Conservation (phyloP, 2,888 invertebrate genomes). For the Drosophila nigricruria region DNA sequence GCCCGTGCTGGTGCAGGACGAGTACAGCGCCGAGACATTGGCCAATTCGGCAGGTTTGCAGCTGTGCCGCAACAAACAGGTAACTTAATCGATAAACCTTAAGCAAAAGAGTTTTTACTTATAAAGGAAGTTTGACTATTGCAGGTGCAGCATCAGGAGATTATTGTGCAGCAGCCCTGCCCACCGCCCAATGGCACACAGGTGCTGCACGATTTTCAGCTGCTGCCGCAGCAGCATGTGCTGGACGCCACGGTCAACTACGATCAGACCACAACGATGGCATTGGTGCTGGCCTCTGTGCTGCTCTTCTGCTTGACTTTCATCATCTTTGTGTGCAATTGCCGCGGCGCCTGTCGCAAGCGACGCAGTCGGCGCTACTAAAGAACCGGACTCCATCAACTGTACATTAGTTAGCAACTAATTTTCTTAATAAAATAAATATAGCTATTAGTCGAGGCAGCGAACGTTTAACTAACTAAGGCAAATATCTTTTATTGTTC, state of each 20-base stretch:
- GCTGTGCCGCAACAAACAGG: constrained; percentile 91
- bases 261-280: constrained; percentile 87
- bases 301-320: constrained; percentile 88
- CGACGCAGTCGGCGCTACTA: constrained; percentile 65
- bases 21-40: constrained; percentile 89
- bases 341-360: constrained; percentile 82
- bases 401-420: constrained; percentile 75
- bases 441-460: constrained; percentile 65
- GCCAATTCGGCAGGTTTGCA: constrained; percentile 86
- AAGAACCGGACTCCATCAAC: constrained; percentile 31
- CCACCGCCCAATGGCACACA: constrained; percentile 92
- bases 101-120: neutral
- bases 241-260: constrained; percentile 86
- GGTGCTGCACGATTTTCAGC: constrained; percentile 87
- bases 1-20: constrained; percentile 89
- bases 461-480: constrained; percentile 73
- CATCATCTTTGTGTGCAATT: constrained; percentile 87
- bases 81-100: constrained; percentile 68
- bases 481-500: constrained; percentile 34
- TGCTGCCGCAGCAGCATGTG: constrained; percentile 86
- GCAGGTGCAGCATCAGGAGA: constrained; percentile 93
- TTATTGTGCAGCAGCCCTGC: constrained; percentile 93
- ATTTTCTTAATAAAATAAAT: constrained; percentile 67
- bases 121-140: neutral
- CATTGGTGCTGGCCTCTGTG: constrained; percentile 88